phyloP scores from a whole-genome alignment of 2,113 vertebrate species.

The Ctenomys sociabilis region DNA sequence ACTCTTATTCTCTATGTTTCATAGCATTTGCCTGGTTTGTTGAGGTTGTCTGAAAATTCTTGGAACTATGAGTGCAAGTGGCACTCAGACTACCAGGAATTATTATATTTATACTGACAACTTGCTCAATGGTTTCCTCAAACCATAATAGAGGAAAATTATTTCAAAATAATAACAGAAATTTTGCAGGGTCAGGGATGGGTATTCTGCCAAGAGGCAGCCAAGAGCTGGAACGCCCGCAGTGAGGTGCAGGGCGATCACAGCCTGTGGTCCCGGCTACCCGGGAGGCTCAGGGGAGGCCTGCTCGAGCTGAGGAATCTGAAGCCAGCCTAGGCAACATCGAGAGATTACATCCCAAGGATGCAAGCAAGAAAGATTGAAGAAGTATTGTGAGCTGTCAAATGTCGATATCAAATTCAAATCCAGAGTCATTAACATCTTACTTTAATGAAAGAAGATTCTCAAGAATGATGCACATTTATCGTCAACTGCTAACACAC shows the following conservation, averaged over 20 bases:
- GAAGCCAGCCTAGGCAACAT: not conserved
- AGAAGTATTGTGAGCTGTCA: not conserved
- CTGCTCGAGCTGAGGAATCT: not conserved
- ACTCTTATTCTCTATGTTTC: not conserved
- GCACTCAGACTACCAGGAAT: not conserved
- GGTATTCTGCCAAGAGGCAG: not conserved
- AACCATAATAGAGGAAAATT: conserved; percentile 16
- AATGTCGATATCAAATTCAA: conserved; percentile 3
- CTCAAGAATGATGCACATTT: not conserved
- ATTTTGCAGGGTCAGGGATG: not conserved
- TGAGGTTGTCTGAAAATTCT: conserved; percentile 19
- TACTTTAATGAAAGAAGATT: not conserved
- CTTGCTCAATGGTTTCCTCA: not conserved
- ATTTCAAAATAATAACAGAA: conserved; percentile 50
- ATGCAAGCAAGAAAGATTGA: not conserved
- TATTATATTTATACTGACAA: conserved; percentile 11
- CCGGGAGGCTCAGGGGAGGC: not conserved
- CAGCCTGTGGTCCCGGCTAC: not conserved
- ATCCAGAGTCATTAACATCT: not conserved
- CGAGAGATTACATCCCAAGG: not conserved
- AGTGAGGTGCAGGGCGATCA: no score
- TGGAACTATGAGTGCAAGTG: not conserved
- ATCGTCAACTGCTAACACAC: not conserved
- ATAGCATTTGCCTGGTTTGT: not conserved
- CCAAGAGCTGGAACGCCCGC: not conserved